These are phyloP conservation scores for Pseudomyrmex concolor DNA, from an alignment of 1,140 invertebrate genomes.

Conservation along the genomic window DNA sequence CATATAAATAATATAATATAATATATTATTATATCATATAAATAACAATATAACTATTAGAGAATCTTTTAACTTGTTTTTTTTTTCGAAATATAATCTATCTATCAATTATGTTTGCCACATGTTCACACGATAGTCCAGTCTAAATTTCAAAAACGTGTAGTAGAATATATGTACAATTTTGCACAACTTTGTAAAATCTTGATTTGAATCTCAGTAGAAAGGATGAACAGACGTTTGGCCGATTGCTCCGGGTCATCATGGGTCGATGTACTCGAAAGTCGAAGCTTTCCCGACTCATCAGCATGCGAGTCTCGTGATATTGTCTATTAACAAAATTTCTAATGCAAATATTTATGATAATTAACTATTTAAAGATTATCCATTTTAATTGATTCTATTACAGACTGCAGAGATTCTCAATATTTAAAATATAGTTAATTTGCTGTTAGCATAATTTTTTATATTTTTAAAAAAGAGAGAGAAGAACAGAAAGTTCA, in stretches of 20 bases:
- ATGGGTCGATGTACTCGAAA: slow-evolving; percentile 82
- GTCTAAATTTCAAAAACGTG: neutral
- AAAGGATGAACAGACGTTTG: slow-evolving; percentile 56
- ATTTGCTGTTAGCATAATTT: neutral
- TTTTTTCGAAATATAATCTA: too few relatives aligned
- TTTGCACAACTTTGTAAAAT: slow-evolving; percentile 42
- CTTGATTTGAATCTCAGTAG: slow-evolving; percentile 48
- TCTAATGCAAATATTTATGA: slow-evolving; percentile 80
- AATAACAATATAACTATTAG: too few relatives aligned
- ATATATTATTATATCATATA: neutral
- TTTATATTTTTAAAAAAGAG: neutral
- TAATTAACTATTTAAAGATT: slow-evolving; percentile 65
- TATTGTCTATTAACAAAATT: slow-evolving; percentile 81
- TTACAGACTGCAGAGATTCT: slow-evolving; percentile 25
- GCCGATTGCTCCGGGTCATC: slow-evolving; percentile 42
- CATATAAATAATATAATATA: too few relatives aligned
- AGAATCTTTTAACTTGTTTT: too few relatives aligned
- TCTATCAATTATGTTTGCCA: neutral
- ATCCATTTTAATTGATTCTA: neutral
- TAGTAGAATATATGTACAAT: neutral
- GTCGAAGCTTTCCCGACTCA: slow-evolving; percentile 79
- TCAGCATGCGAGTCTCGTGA: slow-evolving; percentile 76
- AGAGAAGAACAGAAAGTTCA: too few relatives aligned
- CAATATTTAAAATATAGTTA: slow-evolving; percentile 17
- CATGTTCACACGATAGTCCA: neutral